Evolutionary conservation across 2,113 vertebrate species (phyloP).

Genomic region (Oophaga pumilio): DNA sequence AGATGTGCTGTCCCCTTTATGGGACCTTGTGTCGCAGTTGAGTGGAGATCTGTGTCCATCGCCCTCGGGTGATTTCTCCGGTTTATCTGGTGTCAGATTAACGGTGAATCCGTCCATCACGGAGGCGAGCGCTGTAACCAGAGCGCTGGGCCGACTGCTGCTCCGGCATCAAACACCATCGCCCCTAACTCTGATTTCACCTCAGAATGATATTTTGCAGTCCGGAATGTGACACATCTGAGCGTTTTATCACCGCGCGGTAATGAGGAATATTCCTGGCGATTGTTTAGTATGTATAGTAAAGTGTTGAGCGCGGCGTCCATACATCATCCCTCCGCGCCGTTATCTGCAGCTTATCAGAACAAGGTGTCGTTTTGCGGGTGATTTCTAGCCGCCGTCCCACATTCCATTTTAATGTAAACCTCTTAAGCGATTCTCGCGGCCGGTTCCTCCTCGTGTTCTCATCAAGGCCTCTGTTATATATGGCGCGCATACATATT

Average conservation of each 20-base stretch:
- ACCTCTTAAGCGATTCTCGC: constrained; percentile 72
- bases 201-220: constrained; percentile 45
- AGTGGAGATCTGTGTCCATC: background rate
- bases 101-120: constrained; percentile 1
- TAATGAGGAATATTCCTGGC: constrained; percentile 56
- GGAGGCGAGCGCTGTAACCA: background rate
- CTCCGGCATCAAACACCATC: background rate
- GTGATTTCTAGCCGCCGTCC: constrained; percentile 77
- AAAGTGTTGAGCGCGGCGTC: constrained; percentile 59
- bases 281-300: constrained; percentile 60
- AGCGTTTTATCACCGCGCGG: constrained; percentile 50
- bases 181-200: background rate
- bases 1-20: background rate
- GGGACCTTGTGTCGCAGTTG: background rate
- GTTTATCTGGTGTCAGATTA: constrained; percentile 27
- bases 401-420: constrained; percentile 76
- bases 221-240: background rate
- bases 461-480: constrained; percentile 82
- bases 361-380: constrained; percentile 74
- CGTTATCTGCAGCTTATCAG: constrained; percentile 78
- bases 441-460: constrained; percentile 75
- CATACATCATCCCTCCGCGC: constrained; percentile 70
- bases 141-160: background rate
- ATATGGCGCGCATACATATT: constrained; percentile 78
- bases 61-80: background rate